phyloP scores from a whole-genome alignment of 2,797 vertebrate genomes.

The Leptatherina wallacei region DNA sequence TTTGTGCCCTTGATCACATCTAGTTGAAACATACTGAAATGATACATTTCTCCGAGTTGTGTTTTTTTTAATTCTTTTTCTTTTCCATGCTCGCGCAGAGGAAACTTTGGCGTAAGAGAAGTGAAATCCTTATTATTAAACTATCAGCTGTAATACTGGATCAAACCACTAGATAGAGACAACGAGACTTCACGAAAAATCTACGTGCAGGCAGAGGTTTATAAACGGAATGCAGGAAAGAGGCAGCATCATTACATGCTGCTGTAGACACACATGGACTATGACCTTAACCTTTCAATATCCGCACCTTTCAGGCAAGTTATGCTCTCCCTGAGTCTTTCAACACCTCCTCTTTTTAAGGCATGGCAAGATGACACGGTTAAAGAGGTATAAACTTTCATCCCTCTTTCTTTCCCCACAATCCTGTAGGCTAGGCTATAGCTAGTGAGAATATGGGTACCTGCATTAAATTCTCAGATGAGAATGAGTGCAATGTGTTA shows the following conservation, averaged over 20 bases:
- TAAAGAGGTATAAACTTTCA: neutral
- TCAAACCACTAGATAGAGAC: constrained; percentile 65
- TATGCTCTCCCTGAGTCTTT: constrained; percentile 4
- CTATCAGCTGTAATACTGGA: constrained; percentile 47
- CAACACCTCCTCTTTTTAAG: neutral
- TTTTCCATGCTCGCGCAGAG: neutral
- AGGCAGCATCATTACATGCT: neutral
- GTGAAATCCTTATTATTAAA: neutral
- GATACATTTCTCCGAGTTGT: neutral
- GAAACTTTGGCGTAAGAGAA: constrained; percentile 5
- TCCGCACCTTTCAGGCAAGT: neutral
- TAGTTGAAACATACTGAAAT: neutral
- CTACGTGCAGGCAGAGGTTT: constrained; percentile 47
- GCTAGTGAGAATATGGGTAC: neutral
- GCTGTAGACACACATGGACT: constrained; percentile 4
- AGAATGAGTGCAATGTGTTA: constrained; percentile 15
- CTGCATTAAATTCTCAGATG: constrained; percentile 9
- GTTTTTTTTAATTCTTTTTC: neutral
- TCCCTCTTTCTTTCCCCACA: neutral
- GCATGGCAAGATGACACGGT: neutral
- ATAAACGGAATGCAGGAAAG: constrained; percentile 10
- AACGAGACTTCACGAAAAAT: constrained; percentile 28
- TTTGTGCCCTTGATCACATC: neutral
- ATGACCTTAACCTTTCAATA: constrained; percentile 18
- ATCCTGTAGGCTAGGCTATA: neutral